phyloP scores from a whole-genome alignment of 2,888 invertebrate species.

The Eudasyphora cyanicolor region DNA sequence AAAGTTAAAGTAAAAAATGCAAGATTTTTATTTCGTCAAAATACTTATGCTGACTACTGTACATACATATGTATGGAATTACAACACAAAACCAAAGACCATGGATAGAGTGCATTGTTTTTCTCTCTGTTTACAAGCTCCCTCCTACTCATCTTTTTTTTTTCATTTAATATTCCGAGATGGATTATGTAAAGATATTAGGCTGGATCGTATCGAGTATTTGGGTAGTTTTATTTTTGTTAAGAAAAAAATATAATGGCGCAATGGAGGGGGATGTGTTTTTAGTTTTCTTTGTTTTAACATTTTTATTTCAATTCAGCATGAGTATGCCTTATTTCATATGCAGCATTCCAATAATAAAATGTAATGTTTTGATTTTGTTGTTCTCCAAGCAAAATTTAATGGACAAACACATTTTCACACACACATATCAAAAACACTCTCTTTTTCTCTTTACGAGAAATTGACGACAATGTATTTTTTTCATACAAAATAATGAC shows the following conservation, averaged over 20 bases:
- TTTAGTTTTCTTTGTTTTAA: neutral
- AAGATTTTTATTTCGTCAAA: neutral
- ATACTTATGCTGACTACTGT: too few relatives aligned
- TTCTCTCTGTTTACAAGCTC: neutral
- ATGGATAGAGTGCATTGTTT: neutral
- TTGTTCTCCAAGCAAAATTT: neutral
- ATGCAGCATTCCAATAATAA: slow-evolving; percentile 68
- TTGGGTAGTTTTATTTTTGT: neutral
- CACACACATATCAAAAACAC: neutral
- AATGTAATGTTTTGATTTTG: slow-evolving; percentile 68
- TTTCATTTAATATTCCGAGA: neutral
- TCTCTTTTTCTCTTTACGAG: slow-evolving; percentile 23
- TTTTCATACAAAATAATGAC: slow-evolving; percentile 67
- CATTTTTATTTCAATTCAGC: neutral
- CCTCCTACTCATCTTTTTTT: neutral
- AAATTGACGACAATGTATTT: slow-evolving; percentile 54
- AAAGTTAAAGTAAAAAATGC: too few relatives aligned
- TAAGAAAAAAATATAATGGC: too few relatives aligned
- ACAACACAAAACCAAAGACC: neutral
- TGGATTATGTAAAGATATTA: neutral
- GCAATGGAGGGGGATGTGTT: too few relatives aligned
- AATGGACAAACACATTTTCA: neutral
- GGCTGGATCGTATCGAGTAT: too few relatives aligned
- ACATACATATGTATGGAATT: too few relatives aligned
- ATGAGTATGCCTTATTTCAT: neutral